phyloP scores from a whole-genome alignment of 2,797 vertebrate genomes.

The Anguilla anguilla region DNA sequence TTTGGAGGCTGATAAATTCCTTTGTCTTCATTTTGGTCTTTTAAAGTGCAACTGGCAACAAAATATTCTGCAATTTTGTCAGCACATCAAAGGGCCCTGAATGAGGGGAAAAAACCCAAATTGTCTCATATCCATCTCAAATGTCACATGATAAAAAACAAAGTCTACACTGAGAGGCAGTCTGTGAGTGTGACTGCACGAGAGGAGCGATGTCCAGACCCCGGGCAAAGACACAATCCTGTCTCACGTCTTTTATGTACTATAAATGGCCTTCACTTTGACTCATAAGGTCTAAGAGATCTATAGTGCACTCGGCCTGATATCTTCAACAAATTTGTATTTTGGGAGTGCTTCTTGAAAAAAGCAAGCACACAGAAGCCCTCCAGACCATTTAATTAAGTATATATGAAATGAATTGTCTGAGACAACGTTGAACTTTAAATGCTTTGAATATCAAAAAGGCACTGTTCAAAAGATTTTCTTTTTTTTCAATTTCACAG shows the following conservation, averaged over 20 bases:
- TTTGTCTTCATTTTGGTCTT: constrained; percentile 3
- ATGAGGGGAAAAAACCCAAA: constrained; percentile 1
- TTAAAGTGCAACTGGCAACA: constrained; percentile 10
- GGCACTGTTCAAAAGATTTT: too few species aligned
- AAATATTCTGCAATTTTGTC: constrained; percentile 24
- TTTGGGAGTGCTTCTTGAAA: not conserved
- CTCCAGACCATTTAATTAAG: not conserved
- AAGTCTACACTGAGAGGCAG: not conserved
- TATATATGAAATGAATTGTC: not conserved
- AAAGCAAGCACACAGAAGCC: not conserved
- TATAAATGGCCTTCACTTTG: not conserved
- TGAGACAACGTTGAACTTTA: not conserved
- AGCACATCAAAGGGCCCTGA: not conserved
- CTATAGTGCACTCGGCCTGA: not conserved
- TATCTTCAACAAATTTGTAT: not conserved
- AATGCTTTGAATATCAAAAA: not conserved
- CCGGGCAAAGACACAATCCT: not conserved
- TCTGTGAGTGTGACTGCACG: not conserved
- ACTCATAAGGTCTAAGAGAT: not conserved
- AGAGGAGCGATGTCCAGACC: not conserved
- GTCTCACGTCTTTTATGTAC: not conserved
- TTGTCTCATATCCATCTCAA: constrained; percentile 9
- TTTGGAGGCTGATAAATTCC: not conserved
- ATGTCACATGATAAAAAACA: not conserved
- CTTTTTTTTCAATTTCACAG: not conserved